Evolutionary conservation across 2,888 invertebrate species (phyloP).

Genomic region (Sceliomorpha sp.): DNA sequence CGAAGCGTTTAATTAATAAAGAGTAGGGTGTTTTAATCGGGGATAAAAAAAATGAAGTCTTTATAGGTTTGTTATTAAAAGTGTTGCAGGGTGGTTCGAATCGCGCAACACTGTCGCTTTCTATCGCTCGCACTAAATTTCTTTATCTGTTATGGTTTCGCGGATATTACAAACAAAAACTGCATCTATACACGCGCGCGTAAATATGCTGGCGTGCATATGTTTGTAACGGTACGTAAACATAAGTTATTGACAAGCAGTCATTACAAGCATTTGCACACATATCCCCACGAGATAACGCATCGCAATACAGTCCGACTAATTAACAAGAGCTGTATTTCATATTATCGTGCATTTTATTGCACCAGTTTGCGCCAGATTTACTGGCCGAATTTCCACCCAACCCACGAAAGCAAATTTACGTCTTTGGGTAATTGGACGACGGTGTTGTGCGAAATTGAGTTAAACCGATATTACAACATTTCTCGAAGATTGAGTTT

Average conservation of each 20-base stretch:
- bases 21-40: too few relatives aligned
- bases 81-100: too few relatives aligned
- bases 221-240: background rate
- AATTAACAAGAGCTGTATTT: slow-evolving; percentile 39
- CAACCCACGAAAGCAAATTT: slow-evolving; percentile 40
- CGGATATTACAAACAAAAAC: too few relatives aligned
- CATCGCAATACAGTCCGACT: slow-evolving; percentile 35
- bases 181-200: too few relatives aligned
- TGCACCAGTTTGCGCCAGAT: slow-evolving; percentile 47
- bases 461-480: slow-evolving; percentile 36
- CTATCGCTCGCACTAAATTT: too few relatives aligned
- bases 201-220: background rate
- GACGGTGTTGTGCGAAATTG: slow-evolving; percentile 44
- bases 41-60: too few relatives aligned
- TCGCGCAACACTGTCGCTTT: too few relatives aligned
- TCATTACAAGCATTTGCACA: slow-evolving; percentile 37
- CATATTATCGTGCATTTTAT: slow-evolving; percentile 53
- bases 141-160: too few relatives aligned
- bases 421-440: slow-evolving; percentile 47
- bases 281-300: slow-evolving; percentile 42
- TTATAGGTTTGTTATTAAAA: too few relatives aligned
- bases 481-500: slow-evolving; percentile 38
- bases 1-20: too few relatives aligned
- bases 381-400: slow-evolving; percentile 49
- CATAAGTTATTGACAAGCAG: slow-evolving; percentile 10